phyloP scores from a whole-genome alignment of 2,113 vertebrate genomes.

The Mustela nigripes region DNA sequence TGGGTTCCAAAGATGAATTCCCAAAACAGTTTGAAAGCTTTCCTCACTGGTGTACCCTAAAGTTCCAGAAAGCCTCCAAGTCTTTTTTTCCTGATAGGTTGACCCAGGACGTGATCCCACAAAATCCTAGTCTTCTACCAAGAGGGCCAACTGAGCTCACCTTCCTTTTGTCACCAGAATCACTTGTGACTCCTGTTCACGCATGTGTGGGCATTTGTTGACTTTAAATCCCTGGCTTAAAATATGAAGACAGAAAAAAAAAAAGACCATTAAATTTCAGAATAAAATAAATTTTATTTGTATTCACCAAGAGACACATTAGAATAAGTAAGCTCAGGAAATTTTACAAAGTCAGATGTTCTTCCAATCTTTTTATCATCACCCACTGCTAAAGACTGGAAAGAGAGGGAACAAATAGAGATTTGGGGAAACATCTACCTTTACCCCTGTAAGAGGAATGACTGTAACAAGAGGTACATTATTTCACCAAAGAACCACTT shows the following conservation, averaged over 20 bases:
- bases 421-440: not conserved
- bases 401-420: not conserved
- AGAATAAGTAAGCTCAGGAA: constrained; percentile 24
- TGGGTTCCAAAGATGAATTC: not conserved
- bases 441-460: not conserved
- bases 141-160: not conserved
- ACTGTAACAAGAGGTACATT: not conserved
- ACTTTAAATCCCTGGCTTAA: not conserved
- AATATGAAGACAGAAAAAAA: not conserved
- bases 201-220: not conserved
- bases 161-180: not conserved
- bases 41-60: not conserved
- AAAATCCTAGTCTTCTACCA: not conserved
- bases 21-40: not conserved
- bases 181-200: not conserved
- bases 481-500: constrained; percentile 33
- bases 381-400: not conserved
- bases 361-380: not conserved
- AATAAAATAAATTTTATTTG: constrained; percentile 62
- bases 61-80: not conserved
- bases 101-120: not conserved
- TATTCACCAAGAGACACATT: constrained; percentile 6
- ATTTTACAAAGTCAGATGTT: not conserved
- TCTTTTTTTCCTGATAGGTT: not conserved
- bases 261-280: not conserved